These are phyloP conservation scores for Molossus alvarezi DNA, from an alignment of 2,797 vertebrate genomes.

Conservation along the genomic window DNA sequence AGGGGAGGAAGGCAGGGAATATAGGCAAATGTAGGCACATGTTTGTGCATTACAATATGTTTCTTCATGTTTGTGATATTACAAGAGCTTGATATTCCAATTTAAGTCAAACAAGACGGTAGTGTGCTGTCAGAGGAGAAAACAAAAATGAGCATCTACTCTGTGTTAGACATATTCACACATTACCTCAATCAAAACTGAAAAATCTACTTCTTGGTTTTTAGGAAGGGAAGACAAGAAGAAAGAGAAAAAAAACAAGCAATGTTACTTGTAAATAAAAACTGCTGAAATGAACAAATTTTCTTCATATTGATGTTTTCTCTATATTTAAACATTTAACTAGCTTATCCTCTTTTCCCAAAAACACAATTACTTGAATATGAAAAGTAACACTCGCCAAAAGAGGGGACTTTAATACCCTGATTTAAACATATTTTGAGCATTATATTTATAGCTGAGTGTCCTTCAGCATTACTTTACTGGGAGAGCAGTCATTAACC, in stretches of 20 bases:
- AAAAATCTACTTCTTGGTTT: conserved; percentile 69
- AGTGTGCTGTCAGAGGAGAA: conserved; percentile 72
- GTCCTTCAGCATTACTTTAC: conserved; percentile 67
- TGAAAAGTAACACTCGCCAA: conserved; percentile 62
- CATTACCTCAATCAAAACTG: conserved; percentile 66
- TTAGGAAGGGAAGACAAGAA: conserved; percentile 38
- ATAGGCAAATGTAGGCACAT: conserved; percentile 75
- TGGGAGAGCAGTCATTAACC: conserved; percentile 46
- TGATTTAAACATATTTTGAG: conserved; percentile 73
- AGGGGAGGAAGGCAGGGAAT: not conserved
- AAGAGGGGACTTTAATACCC: conserved; percentile 30
- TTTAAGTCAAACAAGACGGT: conserved; percentile 81
- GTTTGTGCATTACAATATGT: conserved; percentile 79
- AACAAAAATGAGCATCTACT: conserved; percentile 82
- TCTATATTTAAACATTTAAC: conserved; percentile 62
- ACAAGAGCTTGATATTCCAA: conserved; percentile 77
- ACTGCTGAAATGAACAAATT: conserved; percentile 64
- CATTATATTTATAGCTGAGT: conserved; percentile 26
- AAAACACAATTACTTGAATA: conserved; percentile 64
- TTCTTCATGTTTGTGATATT: conserved; percentile 78
- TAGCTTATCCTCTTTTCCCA: conserved; percentile 61
- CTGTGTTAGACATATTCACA: conserved; percentile 55
- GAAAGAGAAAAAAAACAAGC: not conserved
- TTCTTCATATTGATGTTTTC: conserved; percentile 58
- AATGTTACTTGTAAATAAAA: conserved; percentile 70